A percentile compares a stretch with the other conserved stretches of the same genome.
These are phyloP conservation scores for Teleopsis dalmanni DNA, from an alignment of 1,140 invertebrate species.

Conservation along the genomic window DNA sequence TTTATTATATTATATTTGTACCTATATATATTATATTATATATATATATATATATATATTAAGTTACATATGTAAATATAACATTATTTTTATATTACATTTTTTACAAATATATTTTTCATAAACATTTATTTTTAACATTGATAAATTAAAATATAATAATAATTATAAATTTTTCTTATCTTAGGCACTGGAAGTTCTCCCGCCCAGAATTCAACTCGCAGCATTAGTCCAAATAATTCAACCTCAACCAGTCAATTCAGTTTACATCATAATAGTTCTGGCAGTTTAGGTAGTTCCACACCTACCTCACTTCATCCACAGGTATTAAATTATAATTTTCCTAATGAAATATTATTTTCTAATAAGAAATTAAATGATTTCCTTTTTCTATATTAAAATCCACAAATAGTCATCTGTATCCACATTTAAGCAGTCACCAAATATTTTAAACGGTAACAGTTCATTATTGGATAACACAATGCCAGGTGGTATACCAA, in stretches of 20 bases:
- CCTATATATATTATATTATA: too few relatives aligned
- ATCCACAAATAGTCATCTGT: constrained; percentile 33
- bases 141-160: background rate
- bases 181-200: constrained; percentile 43
- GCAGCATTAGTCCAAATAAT: constrained; percentile 44
- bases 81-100: background rate
- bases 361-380: background rate
- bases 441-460: constrained; percentile 41
- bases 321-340: constrained; percentile 28
- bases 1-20: too few relatives aligned
- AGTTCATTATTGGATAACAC: constrained; percentile 48
- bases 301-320: constrained; percentile 41
- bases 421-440: constrained; percentile 42
- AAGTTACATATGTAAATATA: background rate
- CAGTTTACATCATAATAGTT: constrained; percentile 43
- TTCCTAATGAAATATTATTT: background rate
- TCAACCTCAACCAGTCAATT: constrained; percentile 43
- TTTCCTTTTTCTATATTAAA: background rate
- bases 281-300: constrained; percentile 41
- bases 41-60: too few relatives aligned
- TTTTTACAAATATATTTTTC: background rate
- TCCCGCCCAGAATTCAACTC: constrained; percentile 45
- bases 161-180: background rate
- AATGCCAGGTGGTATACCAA: constrained; percentile 63
- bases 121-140: background rate